Conservation (phyloP, 2,797 vertebrate genomes). For the Pterois miles region DNA sequence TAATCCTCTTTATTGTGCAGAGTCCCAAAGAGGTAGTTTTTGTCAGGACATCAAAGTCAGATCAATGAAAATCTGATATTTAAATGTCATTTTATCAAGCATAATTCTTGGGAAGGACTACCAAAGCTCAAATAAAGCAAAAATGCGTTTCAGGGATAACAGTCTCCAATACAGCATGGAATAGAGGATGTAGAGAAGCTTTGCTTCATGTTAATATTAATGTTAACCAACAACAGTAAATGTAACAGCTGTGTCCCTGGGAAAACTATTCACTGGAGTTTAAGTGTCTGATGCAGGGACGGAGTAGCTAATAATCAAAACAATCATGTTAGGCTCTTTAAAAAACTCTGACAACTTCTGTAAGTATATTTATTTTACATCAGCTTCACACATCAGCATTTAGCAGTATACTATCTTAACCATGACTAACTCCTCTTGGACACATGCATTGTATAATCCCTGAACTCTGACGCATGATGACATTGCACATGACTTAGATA, state of each 20-base stretch:
- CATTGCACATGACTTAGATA: background rate
- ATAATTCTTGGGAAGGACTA: background rate
- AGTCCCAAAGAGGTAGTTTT: conserved; percentile 20
- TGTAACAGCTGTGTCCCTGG: background rate
- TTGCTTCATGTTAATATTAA: background rate
- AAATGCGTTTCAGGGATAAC: background rate
- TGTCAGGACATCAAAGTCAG: conserved; percentile 36
- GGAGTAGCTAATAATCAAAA: background rate
- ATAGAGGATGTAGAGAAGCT: background rate
- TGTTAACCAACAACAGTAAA: background rate
- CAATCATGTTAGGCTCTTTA: too few relatives aligned
- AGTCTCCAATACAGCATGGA: background rate
- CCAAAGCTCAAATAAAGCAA: conserved; percentile 13
- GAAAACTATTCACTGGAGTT: background rate
- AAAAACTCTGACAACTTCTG: too few relatives aligned
- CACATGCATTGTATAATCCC: too few relatives aligned
- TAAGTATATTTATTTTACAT: too few relatives aligned
- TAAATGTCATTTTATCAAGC: conserved; percentile 40
- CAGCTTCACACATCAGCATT: too few relatives aligned
- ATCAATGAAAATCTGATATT: conserved; percentile 41
- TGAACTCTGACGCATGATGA: too few relatives aligned
- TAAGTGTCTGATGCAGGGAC: background rate
- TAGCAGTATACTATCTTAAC: too few relatives aligned
- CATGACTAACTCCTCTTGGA: too few relatives aligned
- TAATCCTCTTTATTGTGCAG: conserved; percentile 24